phyloP scores from a whole-genome alignment of 2,797 vertebrate species.

The Acanthiza pusilla region DNA sequence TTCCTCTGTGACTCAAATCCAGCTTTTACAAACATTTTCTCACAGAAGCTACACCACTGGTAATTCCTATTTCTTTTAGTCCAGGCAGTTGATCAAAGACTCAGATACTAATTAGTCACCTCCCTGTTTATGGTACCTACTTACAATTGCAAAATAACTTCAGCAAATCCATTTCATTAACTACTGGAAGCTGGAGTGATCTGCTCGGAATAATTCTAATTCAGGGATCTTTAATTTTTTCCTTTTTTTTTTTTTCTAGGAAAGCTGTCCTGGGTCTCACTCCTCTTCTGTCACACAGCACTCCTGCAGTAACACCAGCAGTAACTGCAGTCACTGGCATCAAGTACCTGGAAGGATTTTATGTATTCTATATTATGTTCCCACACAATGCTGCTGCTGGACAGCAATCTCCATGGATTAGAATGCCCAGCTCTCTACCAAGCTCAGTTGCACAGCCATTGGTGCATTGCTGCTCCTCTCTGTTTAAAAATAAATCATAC shows the following conservation, averaged over 20 bases:
- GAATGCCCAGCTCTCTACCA: neutral
- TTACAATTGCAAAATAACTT: neutral
- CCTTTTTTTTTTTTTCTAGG: neutral
- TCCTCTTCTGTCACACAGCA: neutral
- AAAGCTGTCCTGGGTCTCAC: neutral
- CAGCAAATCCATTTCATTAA: neutral
- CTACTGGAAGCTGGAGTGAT: neutral
- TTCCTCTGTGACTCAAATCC: neutral
- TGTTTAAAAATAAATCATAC: neutral
- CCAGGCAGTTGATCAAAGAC: neutral
- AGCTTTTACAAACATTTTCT: neutral
- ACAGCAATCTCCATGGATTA: neutral
- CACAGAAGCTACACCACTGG: neutral
- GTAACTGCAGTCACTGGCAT: neutral
- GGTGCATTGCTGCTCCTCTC: neutral
- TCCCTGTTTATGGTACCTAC: neutral
- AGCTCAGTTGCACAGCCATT: neutral
- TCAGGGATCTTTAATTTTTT: neutral
- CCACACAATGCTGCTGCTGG: neutral
- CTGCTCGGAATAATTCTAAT: neutral
- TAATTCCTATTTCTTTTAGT: neutral
- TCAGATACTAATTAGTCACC: neutral
- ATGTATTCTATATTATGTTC: neutral
- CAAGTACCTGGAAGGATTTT: neutral
- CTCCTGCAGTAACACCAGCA: neutral